Evolutionary conservation across 2,113 vertebrate genomes (phyloP), one percentile per base, ranked within the genome.

Genomic region (Abramis brama): DNA sequence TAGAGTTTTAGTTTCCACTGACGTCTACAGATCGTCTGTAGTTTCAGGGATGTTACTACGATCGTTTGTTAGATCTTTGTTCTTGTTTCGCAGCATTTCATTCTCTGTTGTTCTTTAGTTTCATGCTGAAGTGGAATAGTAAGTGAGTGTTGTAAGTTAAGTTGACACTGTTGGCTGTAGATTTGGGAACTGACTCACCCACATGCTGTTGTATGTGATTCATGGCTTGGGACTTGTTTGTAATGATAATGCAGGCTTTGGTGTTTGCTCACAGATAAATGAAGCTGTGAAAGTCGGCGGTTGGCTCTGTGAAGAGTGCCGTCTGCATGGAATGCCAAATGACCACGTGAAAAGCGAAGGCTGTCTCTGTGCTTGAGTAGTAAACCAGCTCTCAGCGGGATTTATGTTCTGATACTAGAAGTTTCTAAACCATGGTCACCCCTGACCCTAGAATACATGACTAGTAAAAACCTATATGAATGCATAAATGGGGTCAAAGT

Each of bases 191-290:
- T 23, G 60, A 81, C 79, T 81, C 25, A 81, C 25, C 2, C 60
- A 12, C 60, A 66, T 47, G 62, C 64, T 70, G 43, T 70, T 70
- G 62, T 70, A 47, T 70, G 45, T 73, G 52, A 59, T 27, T 74
- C 39, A 64, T 71, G 52, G 47, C 47, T 57, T 33, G 2, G 64
- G 50, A 39, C 64, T 27, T 10, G 23, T 57, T 70, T 78, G 52
- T 66, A 86, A 74, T 47, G 52, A 66, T 30, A 80, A 71, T 60
- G 52, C 66, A 62, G 77, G 36, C 66, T 74, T 86, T 80, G 50
- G 77, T 74, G 66, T 73, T 79, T 59, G 84, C 83, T 70, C 62
- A 39, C 43, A 79, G 39, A 80, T 52, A 71, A 86, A 86, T 70
- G 33, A 86, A 81, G 52, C 52, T 81, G 77, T 86, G 77, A 86